Conservation (phyloP, 1,140 invertebrate species). For the Camponotus floridanus region DNA sequence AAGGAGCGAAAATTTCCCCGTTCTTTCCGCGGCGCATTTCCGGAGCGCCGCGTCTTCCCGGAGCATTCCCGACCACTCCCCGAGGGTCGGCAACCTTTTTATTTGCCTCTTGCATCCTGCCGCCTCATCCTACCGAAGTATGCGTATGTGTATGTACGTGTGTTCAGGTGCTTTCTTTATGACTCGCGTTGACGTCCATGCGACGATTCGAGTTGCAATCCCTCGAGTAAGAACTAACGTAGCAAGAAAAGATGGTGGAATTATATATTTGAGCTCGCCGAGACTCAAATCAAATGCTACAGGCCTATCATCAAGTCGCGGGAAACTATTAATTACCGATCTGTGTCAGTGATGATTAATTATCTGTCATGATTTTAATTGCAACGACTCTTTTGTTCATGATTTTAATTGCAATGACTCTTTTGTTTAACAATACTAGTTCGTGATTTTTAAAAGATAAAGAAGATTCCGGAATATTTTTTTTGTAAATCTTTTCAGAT, state of each 20-base stretch:
- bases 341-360: not conserved
- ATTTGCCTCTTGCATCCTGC: not conserved
- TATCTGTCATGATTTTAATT: not conserved
- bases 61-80: not conserved
- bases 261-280: not conserved
- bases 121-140: not conserved
- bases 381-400: not conserved
- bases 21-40: conserved; percentile 14
- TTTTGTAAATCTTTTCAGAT: not conserved
- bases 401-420: not conserved
- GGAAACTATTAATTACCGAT: not conserved
- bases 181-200: conserved; percentile 44
- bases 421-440: not conserved
- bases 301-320: not conserved
- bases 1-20: conserved; percentile 18
- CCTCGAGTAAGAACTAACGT: not conserved
- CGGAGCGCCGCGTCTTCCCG: not conserved
- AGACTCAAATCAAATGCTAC: not conserved
- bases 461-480: not conserved
- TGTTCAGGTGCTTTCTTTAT: not conserved
- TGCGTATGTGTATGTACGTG: too few relatives aligned
- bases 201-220: not conserved
- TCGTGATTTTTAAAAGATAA: not conserved
- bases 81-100: conserved; percentile 6
- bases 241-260: not conserved